Evolutionary conservation across 2,797 vertebrate species (phyloP).

Genomic region (Pteronotus mesoamericanus): DNA sequence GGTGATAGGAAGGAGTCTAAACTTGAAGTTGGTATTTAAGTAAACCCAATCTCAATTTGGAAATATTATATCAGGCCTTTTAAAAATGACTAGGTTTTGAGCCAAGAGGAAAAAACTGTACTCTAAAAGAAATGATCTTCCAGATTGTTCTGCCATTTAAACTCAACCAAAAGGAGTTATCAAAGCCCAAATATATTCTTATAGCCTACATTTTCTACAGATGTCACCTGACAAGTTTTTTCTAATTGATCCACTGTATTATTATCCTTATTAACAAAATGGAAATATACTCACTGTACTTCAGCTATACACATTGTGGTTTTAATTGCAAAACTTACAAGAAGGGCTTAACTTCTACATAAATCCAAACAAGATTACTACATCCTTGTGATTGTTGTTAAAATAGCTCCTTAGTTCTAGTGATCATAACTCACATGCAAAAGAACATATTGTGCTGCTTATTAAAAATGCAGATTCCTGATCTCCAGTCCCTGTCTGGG

Average conservation of each 20-base stretch:
- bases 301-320: neutral
- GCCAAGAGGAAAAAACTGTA: neutral
- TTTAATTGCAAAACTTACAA: neutral
- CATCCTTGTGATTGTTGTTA: neutral
- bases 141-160: neutral
- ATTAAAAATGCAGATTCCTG: conserved; percentile 1
- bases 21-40: neutral
- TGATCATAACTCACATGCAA: neutral
- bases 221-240: neutral
- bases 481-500: neutral
- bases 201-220: neutral
- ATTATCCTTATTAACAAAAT: neutral
- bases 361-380: neutral
- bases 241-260: neutral
- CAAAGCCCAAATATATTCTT: neutral
- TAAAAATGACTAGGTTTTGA: neutral
- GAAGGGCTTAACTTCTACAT: neutral
- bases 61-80: conserved; percentile 10
- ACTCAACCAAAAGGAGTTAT: neutral
- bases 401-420: conserved; percentile 20
- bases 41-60: neutral
- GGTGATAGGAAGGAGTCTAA: neutral
- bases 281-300: neutral
- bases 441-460: neutral
- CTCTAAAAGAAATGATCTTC: neutral